phyloP scores from a whole-genome alignment of 2,888 invertebrate genomes.

The Pandemis cinnamomeana region DNA sequence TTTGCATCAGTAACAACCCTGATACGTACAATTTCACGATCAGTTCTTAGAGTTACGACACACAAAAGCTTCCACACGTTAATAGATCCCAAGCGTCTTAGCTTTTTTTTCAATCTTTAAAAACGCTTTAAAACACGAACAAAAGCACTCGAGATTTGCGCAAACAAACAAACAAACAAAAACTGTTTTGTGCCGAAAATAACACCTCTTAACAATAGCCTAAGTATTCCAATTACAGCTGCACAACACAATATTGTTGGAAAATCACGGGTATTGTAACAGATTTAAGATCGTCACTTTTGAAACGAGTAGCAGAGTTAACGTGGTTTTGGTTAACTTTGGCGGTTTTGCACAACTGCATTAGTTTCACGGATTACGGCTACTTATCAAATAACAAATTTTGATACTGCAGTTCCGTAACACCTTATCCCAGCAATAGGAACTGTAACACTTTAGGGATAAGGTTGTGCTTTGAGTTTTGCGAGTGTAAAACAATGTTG shows the following conservation, averaged over 20 bases:
- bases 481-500: not conserved
- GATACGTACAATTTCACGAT: not conserved
- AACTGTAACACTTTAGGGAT: not conserved
- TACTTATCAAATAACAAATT: slow-evolving; percentile 20
- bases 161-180: slow-evolving; percentile 58
- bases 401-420: not conserved
- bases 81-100: slow-evolving; percentile 8
- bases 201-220: slow-evolving; percentile 50
- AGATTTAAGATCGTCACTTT: not conserved
- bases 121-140: slow-evolving; percentile 46
- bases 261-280: not conserved
- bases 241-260: not conserved
- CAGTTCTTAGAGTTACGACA: not conserved
- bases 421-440: not conserved
- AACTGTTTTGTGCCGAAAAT: slow-evolving; percentile 58
- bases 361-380: slow-evolving; percentile 46
- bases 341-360: slow-evolving; percentile 49
- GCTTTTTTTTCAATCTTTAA: slow-evolving; percentile 21
- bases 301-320: not conserved
- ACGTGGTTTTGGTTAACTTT: slow-evolving; percentile 30
- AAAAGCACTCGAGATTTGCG: slow-evolving; percentile 53
- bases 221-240: not conserved
- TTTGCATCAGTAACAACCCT: no score
- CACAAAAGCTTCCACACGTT: not conserved
- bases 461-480: not conserved